Evolutionary conservation across 2,113 vertebrate genomes (phyloP), one percentile per base, ranked within the genome.

Genomic region (Petrocephalus zakoni): DNA sequence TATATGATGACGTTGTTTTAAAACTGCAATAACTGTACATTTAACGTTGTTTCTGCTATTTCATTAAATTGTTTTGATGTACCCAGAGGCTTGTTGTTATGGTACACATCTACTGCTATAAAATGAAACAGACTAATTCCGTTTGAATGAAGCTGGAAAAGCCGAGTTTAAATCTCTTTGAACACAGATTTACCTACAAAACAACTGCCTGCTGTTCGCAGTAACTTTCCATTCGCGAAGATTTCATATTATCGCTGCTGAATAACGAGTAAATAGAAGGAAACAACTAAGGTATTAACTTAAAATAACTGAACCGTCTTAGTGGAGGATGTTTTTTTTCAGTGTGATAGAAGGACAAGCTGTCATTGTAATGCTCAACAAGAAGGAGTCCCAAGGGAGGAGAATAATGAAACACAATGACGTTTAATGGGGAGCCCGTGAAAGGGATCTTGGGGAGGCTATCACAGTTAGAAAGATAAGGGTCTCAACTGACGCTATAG

Each of bases 381-480:
- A 89, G 47, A 85, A 21, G 15, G 46, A 82, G 52, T 81, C 64
- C 55, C 89, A 37, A 15, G 85, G 89, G 89, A 89, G n/a, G 13
- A 46, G 83, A 87, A 90, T 86, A 91, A 90, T 87, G 87, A 51
- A 78, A 83, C 90, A 91, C 83, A 89, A 87, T 90, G 75, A 91
- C 34, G 56, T 88, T 90, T 46, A 89, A 75, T 84, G 72, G 72
- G 87, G 82, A 92, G 78, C 85, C 84, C 78, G 64, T 88, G 86
- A 91, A 89, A 88, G 85, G 34, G 82, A 46, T 58, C n/a, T 87
- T 85, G n/a, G 56, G 85, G 51, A 89, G 87, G 86, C 58, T 29
- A 49, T 85, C 42, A 8, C 81, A 84, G 85, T 84, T 81, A 90
- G 89, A 89, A 53, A 81, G 58, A 53, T 72, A 29, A 25, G 78